A percentile compares a stretch with the other conserved stretches of the same genome.
These are phyloP conservation scores for Tetramorium bicarinatum DNA, from an alignment of 2,888 invertebrate genomes.

Conservation along the genomic window DNA sequence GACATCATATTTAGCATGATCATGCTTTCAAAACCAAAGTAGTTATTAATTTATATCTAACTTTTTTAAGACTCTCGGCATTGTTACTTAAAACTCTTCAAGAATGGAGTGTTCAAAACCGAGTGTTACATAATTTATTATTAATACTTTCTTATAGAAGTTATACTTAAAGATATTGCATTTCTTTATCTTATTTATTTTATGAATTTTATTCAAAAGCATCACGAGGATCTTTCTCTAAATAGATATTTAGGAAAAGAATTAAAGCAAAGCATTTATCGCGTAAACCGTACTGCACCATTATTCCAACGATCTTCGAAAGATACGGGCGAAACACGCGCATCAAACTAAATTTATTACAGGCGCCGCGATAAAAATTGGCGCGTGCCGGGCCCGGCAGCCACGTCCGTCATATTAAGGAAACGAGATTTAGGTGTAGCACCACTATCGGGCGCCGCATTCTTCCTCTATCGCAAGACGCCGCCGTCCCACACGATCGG, in stretches of 20 bases:
- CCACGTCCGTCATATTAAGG: conserved; percentile 50
- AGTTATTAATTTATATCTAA: conserved; percentile 36
- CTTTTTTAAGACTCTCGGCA: background rate
- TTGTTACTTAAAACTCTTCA: conserved; percentile 16
- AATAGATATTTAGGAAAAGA: background rate
- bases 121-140: too few species aligned
- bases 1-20: background rate
- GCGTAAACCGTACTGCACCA: background rate
- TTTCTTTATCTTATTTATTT: background rate
- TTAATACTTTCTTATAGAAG: background rate
- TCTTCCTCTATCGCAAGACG: conserved; percentile 27
- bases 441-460: conserved; percentile 33
- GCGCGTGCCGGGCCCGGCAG: conserved; percentile 22
- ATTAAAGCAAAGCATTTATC: background rate
- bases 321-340: conserved; percentile 25
- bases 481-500: conserved; percentile 43
- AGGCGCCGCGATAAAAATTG: conserved; percentile 39
- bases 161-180: background rate
- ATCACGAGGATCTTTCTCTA: background rate
- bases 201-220: background rate
- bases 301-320: background rate
- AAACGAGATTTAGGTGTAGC: conserved; percentile 56
- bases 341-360: conserved; percentile 40
- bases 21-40: conserved; percentile 1
- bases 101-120: background rate